Evolutionary conservation across 2,113 vertebrate species (phyloP), one percentile per base, ranked within the genome.

Genomic region (Perognathus longimembris): DNA sequence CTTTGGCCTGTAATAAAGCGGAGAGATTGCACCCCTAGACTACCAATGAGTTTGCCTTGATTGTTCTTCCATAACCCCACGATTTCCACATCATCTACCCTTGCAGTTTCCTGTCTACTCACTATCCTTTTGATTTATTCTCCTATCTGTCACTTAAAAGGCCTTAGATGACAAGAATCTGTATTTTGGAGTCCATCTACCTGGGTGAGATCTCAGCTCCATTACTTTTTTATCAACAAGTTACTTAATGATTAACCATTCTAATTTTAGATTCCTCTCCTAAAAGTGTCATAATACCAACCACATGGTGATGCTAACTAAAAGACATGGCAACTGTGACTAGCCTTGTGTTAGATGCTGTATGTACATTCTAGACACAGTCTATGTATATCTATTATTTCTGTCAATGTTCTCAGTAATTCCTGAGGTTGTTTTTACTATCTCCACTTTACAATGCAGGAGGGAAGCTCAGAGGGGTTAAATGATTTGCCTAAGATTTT

Each of bases 71-170:
- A 71, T 14, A 63, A 38, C 28, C 63, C 85, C 64, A 32, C 22
- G 59, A 61, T 11, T 95, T 71, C 89, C 3, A 12, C 64, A 26
- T 70, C 66, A 11, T 82, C 85, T 61, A 1, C 6, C 42, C 61
- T 67, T 85, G 30, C 32, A 38, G 40, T 85, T 76, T 93, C 30
- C 4, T n/a, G 34, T 12, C 85, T 34, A 32, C 59, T 69, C n/a
- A 32, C 12, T 79, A 10, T 82, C 71, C 66, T 42, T 85, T 88
- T 30, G 4, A 36, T 30, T 32, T 26, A 63, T 63, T 77, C 30
- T 96, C 54, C 40, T 32, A 7, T 80, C 32, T 57, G 24, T 91
- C 34, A 36, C 54, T 95, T 77, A 67, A 71, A 84, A 84, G 32
- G 0, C 36, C 30, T 45, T 6, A 7, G 12, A 38, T 26, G 10